phyloP scores from a whole-genome alignment of 2,888 invertebrate genomes.

The Phalangium opilio region DNA sequence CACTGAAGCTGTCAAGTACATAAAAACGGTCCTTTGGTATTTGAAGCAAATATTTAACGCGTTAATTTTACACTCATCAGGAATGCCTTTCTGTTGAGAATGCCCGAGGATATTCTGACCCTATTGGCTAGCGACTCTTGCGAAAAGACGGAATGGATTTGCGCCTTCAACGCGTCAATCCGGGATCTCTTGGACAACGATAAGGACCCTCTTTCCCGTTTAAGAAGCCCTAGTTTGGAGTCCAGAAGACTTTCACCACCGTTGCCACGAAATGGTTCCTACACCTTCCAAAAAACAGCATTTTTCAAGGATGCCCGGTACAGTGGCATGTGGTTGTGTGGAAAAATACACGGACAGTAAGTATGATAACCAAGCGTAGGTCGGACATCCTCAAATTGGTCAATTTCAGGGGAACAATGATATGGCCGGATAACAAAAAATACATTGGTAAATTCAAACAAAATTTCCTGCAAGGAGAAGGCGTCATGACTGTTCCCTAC shows the following conservation, averaged over 20 bases:
- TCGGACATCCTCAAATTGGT: too few species aligned
- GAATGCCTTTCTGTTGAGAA: constrained; percentile 38
- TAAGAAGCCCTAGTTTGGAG: constrained; percentile 11
- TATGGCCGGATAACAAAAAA: constrained; percentile 61
- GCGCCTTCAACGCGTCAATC: constrained; percentile 56
- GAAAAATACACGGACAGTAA: constrained; percentile 58
- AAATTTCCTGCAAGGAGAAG: constrained; percentile 54
- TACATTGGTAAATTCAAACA: constrained; percentile 67
- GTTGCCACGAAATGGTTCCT: constrained; percentile 50
- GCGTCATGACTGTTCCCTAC: constrained; percentile 47
- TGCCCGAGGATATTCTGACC: constrained; percentile 60
- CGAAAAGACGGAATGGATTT: constrained; percentile 58
- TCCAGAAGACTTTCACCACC: constrained; percentile 45
- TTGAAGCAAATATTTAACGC: constrained; percentile 6
- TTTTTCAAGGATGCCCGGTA: constrained; percentile 63
- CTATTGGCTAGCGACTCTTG: constrained; percentile 48
- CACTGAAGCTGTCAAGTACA: constrained; percentile 34
- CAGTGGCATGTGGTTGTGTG: constrained; percentile 60
- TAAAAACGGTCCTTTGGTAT: background rate
- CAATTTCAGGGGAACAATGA: constrained; percentile 49
- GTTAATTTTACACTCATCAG: constrained; percentile 20
- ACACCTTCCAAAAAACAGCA: constrained; percentile 52
- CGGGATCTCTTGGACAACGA: constrained; percentile 40
- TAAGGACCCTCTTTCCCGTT: constrained; percentile 30
- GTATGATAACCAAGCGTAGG: constrained; percentile 14